phyloP scores from a whole-genome alignment of 1,140 invertebrate genomes.

The Zelostemma sp. region DNA sequence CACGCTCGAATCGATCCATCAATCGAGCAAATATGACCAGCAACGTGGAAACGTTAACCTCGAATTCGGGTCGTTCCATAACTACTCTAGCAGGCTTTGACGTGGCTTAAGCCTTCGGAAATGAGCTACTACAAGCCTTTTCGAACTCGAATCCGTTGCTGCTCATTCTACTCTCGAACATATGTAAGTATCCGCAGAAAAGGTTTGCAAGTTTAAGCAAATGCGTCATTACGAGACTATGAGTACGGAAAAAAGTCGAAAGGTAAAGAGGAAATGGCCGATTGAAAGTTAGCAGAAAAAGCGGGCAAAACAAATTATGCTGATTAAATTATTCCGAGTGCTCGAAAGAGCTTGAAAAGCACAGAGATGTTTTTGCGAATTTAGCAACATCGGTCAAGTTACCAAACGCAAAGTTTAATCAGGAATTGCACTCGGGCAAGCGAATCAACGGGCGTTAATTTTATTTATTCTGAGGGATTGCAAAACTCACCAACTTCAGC shows the following conservation, averaged over 20 bases:
- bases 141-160: conserved; percentile 44
- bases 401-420: background rate
- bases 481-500: conserved; percentile 91
- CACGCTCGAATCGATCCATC: conserved; percentile 36
- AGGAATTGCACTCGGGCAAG: too few relatives aligned
- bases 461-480: too few relatives aligned
- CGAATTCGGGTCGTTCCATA: conserved; percentile 56
- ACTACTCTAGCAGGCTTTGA: conserved; percentile 47
- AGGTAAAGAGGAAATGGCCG: background rate
- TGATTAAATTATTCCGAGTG: background rate
- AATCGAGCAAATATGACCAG: conserved; percentile 48
- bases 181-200: conserved; percentile 11
- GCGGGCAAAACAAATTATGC: background rate
- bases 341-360: background rate
- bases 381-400: background rate
- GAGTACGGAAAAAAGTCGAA: conserved; percentile 3
- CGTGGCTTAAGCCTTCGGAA: conserved; percentile 55
- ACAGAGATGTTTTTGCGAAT: background rate
- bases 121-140: conserved; percentile 56
- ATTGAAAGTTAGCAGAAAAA: background rate
- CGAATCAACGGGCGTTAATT: too few relatives aligned
- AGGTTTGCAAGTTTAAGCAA: conserved; percentile 21
- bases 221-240: background rate
- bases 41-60: conserved; percentile 51
- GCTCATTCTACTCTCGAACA: conserved; percentile 17